These are phyloP conservation scores for Gephyroberyx darwinii DNA, from an alignment of 2,797 vertebrate species.

Conservation along the genomic window DNA sequence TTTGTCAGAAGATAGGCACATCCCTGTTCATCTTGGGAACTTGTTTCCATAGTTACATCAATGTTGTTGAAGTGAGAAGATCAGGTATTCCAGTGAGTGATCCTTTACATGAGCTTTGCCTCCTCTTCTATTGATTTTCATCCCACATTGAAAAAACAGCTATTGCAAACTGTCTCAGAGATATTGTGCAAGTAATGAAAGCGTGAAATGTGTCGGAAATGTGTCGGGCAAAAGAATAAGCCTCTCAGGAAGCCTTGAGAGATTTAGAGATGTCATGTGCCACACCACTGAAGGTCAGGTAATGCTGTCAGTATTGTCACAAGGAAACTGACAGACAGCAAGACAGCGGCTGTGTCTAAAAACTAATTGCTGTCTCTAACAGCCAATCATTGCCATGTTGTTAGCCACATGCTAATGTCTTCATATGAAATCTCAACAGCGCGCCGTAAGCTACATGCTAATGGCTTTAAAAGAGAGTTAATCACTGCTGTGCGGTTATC, in stretches of 20 bases:
- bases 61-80: constrained; percentile 81
- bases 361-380: constrained; percentile 65
- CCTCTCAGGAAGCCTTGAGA: constrained; percentile 47
- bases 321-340: constrained; percentile 38
- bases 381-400: constrained; percentile 71
- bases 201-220: constrained; percentile 63
- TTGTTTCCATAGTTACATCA: constrained; percentile 86
- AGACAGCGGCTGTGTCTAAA: constrained; percentile 34
- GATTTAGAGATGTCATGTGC: constrained; percentile 52
- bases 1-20: constrained; percentile 75
- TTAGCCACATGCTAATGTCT: constrained; percentile 78
- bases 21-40: constrained; percentile 74
- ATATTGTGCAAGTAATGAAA: constrained; percentile 74
- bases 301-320: constrained; percentile 43
- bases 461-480: constrained; percentile 78
- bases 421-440: constrained; percentile 69
- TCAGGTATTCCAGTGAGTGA: constrained; percentile 81
- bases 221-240: constrained; percentile 42
- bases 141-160: constrained; percentile 50
- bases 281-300: constrained; percentile 38
- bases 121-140: constrained; percentile 77
- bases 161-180: constrained; percentile 57
- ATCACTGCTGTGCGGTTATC: constrained; percentile 80
- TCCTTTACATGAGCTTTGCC: constrained; percentile 77
- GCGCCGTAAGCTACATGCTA: constrained; percentile 69